These are phyloP conservation scores for Hippocampus guttulatus DNA, from an alignment of 2,113 vertebrate species.

Conservation along the genomic window DNA sequence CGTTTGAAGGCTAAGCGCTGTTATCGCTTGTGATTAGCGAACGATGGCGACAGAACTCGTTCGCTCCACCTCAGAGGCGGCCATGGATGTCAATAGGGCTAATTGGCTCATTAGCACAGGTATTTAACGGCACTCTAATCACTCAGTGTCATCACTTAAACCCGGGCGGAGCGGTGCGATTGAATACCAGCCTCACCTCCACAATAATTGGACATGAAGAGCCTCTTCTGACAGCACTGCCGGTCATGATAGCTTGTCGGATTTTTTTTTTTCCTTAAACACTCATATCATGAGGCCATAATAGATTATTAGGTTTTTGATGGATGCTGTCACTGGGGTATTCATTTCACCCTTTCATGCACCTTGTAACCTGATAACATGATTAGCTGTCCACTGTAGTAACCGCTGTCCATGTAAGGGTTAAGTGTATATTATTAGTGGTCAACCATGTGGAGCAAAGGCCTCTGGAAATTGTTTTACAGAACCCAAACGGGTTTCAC, in stretches of 20 bases:
- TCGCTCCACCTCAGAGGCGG: constrained; percentile 70
- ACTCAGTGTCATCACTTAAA: constrained; percentile 69
- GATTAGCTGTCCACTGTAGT: too few species aligned
- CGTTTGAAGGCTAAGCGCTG: constrained; percentile 66
- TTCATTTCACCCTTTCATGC: background rate
- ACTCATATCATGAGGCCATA: background rate
- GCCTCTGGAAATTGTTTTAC: background rate
- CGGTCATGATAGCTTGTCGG: constrained; percentile 12
- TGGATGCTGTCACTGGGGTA: background rate
- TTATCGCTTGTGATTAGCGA: constrained; percentile 71
- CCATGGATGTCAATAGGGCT: constrained; percentile 69
- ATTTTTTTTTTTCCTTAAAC: background rate
- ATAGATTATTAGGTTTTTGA: background rate
- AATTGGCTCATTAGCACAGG: constrained; percentile 73
- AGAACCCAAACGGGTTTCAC: background rate
- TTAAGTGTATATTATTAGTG: background rate
- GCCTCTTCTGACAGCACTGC: constrained; percentile 29
- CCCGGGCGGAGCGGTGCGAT: constrained; percentile 56
- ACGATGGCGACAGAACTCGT: constrained; percentile 34
- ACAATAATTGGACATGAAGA: constrained; percentile 24
- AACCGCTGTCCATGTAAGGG: too few species aligned
- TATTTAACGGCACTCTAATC: constrained; percentile 71
- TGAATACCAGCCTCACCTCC: constrained; percentile 55
- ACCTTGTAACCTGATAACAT: too few species aligned
- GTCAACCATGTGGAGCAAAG: background rate